Evolutionary conservation across 2,113 vertebrate genomes (phyloP).

Genomic region (Thymallus thymallus): DNA sequence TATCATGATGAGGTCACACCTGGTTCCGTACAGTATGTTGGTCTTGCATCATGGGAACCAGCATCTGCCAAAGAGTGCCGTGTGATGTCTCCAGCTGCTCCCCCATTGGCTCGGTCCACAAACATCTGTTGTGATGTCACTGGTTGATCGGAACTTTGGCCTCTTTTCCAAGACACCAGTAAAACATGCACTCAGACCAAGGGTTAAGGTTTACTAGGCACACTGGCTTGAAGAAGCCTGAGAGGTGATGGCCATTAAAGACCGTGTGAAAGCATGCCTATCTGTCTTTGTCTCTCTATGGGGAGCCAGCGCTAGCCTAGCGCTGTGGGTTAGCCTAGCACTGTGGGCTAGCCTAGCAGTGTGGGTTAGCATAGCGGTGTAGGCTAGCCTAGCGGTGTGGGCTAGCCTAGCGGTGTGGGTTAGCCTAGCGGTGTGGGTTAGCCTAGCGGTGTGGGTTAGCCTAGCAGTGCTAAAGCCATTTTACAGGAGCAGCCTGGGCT

Average conservation of each 20-base stretch:
- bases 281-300: neutral
- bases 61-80: neutral
- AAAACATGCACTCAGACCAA: no score
- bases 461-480: slow-evolving; percentile 32
- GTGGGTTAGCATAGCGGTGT: neutral
- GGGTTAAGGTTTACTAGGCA: neutral
- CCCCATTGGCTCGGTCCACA: slow-evolving; percentile 20
- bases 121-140: slow-evolving; percentile 65
- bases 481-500: slow-evolving; percentile 59
- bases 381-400: neutral
- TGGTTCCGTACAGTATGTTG: slow-evolving; percentile 11
- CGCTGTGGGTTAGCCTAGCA: neutral
- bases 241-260: neutral
- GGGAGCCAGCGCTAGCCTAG: neutral
- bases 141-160: slow-evolving; percentile 25
- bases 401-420: neutral
- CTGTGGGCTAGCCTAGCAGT: neutral
- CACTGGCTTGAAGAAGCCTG: neutral
- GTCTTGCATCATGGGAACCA: slow-evolving; percentile 34
- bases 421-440: neutral
- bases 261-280: neutral
- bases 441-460: neutral
- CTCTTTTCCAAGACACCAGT: no score
- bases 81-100: slow-evolving; percentile 41
- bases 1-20: slow-evolving; percentile 8